Percentiles rank a stretch among this genome's conserved stretches.
Evolutionary conservation across 2,113 vertebrate genomes (phyloP).

Genomic region (Myanophis thanlyinensis): DNA sequence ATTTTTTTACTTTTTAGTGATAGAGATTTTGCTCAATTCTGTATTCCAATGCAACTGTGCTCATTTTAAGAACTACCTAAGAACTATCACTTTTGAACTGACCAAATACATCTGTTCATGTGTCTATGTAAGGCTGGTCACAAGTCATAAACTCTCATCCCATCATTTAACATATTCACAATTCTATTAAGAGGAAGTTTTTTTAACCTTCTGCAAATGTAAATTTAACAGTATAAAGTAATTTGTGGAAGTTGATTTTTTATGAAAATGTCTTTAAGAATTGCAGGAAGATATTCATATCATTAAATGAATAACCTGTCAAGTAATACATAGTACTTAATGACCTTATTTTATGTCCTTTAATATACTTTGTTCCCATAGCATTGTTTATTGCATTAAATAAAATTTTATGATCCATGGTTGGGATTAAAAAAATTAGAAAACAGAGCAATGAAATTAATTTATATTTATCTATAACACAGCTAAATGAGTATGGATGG

Average conservation of each 20-base stretch:
- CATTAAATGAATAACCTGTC: constrained; percentile 51
- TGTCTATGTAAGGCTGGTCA: background rate
- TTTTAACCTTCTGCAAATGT: background rate
- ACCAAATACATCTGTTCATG: background rate
- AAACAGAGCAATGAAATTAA: constrained; percentile 41
- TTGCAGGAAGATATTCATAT: constrained; percentile 63
- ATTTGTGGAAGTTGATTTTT: constrained; percentile 16
- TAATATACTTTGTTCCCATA: constrained; percentile 56
- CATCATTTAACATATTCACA: background rate
- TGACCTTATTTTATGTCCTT: constrained; percentile 64
- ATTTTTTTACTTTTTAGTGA: background rate
- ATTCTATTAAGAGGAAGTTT: background rate
- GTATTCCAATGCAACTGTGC: background rate
- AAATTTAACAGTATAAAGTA: constrained; percentile 48
- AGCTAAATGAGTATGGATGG: constrained; percentile 15
- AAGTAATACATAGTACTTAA: constrained; percentile 56
- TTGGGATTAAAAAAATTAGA: constrained; percentile 50
- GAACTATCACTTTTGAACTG: background rate
- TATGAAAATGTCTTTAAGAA: constrained; percentile 20
- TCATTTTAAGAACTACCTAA: background rate
- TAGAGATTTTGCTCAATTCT: background rate
- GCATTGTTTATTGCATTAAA: constrained; percentile 63
- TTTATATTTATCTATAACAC: constrained; percentile 19
- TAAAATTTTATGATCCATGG: constrained; percentile 67
- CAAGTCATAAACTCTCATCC: background rate